Evolutionary conservation across 1,140 invertebrate species (phyloP), one percentile per base, ranked within the genome.

Genomic region (Conus ventricosus): DNA sequence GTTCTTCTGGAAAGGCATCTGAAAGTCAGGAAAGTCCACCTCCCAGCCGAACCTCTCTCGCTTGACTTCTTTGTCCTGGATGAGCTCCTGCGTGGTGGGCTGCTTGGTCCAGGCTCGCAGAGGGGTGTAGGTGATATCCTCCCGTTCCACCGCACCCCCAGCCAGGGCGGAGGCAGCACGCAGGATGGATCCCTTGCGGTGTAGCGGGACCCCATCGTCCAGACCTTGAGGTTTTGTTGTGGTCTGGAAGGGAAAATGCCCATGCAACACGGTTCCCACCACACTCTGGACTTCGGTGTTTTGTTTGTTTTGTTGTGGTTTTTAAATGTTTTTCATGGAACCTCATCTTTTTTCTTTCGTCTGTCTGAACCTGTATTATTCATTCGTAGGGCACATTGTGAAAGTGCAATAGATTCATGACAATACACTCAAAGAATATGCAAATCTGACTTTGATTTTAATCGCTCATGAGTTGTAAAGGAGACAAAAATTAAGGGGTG

Each of bases 1-100:
- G 90, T 95, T 95, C 90, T 94, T 94, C 51, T 94, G 91, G 89
- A 95, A 95, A 54, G 95, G 95, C 94, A 95, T 95, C 86, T 95
- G 89, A 91, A 95, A 95, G 89, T 95, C 95, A 54, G 92, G 90
- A 92, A 95, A 95, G 91, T 95, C 95, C 23, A 95, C 93, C 84
- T 95, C 94, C 95, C 95, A 95, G 27, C 92, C 92, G 89, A 93
- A 95, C 55, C 93, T 87, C 51, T 95, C 92, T 67, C 94, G 89
- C 53, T 91, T 91, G 15, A 91, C 86, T 57, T 92, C 91, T 85
- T 91, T 93, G 15, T 93, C 90, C 4, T 91, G 63, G 6, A 95
- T 91, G 15, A 95, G 91, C 88, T 95, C 92, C 57, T 92, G 85
- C 57, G 94, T 94, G n/a, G 91, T 93, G 53, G 91, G 91, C 88